Base-by-base conservation (phyloP, 2,888 invertebrate species). In the Agrotis exclamationis region DNA sequence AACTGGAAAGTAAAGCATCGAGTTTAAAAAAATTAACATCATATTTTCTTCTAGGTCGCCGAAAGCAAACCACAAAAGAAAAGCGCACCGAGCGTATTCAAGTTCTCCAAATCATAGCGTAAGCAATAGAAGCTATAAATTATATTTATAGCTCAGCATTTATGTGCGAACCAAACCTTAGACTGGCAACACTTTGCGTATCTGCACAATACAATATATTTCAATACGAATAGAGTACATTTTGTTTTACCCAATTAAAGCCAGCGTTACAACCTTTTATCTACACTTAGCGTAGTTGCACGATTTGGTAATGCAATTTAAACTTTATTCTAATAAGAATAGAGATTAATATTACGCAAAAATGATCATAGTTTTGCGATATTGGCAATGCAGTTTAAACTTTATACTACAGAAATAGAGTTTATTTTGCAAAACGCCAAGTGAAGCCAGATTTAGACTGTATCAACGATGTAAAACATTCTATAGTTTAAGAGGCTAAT, bases 1-100 rank as follows among this genome's bases (percentile, higher is more conserved):
- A n/a, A n/a, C n/a, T n/a, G n/a, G n/a, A n/a, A n/a, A n/a, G n/a
- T n/a, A n/a, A n/a, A n/a, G n/a, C n/a, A n/a, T n/a, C n/a, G n/a
- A n/a, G n/a, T n/a, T n/a, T n/a, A n/a, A n/a, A n/a, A n/a, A n/a
- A n/a, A n/a, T n/a, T n/a, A n/a, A n/a, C n/a, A n/a, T n/a, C 39
- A 18, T 1, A 60, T 20, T 64, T 74, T 93, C 95, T 65, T 88
- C 28, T 57, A 97, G 97, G 97, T 97, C 22, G 96, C 97, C 16
- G 97, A 97, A 86, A 97, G 95, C 87, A 97, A 96, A 89, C 97
- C 97, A 14, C 96, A 97, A 76, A 97, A 97, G 91, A 97, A 97
- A 88, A 95, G 96, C 39, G 95, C 96, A 1, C 96, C 96, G 3
- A 96, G 97, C 66, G 97, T 97, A n/a, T 97, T 97, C 88, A 97